phyloP scores from a whole-genome alignment of 2,888 invertebrate species.

The Archaeoteleia sp. region DNA sequence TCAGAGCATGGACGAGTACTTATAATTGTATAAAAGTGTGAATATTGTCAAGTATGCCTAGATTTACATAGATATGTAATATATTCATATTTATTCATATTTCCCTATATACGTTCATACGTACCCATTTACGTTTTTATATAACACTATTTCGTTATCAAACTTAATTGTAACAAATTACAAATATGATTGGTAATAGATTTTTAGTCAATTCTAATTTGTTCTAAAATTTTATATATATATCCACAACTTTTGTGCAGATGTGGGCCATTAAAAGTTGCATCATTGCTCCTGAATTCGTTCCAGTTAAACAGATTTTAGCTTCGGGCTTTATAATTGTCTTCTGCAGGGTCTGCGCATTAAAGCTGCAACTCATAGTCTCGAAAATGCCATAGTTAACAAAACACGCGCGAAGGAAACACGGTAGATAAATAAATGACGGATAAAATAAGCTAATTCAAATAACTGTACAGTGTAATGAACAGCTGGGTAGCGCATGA shows the following conservation, averaged over 20 bases:
- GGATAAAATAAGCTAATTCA: slow-evolving; percentile 5
- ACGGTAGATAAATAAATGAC: slow-evolving; percentile 39
- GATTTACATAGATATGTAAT: too few species aligned
- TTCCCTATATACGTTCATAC: too few species aligned
- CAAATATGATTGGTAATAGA: too few species aligned
- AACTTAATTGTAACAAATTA: neutral
- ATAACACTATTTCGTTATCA: too few species aligned
- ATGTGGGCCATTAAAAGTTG: too few species aligned
- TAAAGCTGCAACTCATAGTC: slow-evolving; percentile 38
- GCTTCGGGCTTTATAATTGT: neutral
- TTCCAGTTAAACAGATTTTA: neutral
- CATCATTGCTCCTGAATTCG: too few species aligned
- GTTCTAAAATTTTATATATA: too few species aligned
- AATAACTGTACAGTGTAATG: slow-evolving; percentile 50
- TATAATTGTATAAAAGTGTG: neutral
- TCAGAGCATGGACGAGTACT: slow-evolving; percentile 14
- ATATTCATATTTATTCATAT: too few species aligned
- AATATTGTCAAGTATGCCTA: neutral
- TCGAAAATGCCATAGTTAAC: slow-evolving; percentile 26
- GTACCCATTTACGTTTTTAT: too few species aligned
- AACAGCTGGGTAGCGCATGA: slow-evolving; percentile 42
- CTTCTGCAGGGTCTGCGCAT: slow-evolving; percentile 31
- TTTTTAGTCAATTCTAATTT: too few species aligned
- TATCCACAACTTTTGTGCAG: too few species aligned
- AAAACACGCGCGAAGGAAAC: slow-evolving; percentile 20